Conservation (phyloP, 1,140 invertebrate species). For the Yoshiicerus persimilis region DNA sequence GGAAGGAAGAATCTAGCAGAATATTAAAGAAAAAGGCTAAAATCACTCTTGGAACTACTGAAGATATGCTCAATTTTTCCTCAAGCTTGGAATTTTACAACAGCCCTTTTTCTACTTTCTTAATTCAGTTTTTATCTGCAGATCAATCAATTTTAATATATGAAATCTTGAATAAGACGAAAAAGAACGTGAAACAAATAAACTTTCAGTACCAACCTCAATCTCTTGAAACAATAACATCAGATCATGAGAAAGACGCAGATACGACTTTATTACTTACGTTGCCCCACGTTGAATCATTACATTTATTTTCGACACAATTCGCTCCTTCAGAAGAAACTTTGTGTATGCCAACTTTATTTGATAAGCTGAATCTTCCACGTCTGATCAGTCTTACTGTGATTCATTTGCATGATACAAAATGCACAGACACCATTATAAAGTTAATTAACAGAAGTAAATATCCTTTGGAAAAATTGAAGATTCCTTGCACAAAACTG, state of each 20-base stretch:
- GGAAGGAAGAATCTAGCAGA: background rate
- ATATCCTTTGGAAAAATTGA: slow-evolving; percentile 11
- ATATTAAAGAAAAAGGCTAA: slow-evolving; percentile 8
- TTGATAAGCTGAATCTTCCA: background rate
- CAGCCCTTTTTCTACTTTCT: background rate
- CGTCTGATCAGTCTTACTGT: background rate
- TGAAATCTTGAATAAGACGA: background rate
- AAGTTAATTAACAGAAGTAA: background rate
- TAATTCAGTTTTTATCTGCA: background rate
- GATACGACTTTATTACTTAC: background rate
- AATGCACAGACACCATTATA: background rate
- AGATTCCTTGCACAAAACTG: background rate
- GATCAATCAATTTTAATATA: background rate
- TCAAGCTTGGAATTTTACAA: background rate
- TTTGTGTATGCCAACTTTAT: background rate
- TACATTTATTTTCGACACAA: slow-evolving; percentile 18
- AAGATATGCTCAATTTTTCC: background rate
- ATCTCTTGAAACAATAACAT: background rate
- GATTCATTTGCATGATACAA: slow-evolving; percentile 25
- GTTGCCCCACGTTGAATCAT: background rate
- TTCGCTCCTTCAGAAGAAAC: background rate
- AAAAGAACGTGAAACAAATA: background rate
- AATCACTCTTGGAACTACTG: background rate
- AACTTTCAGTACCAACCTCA: background rate
- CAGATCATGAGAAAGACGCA: background rate